These are phyloP conservation scores for Sericinus montela DNA, from an alignment of 2,888 invertebrate genomes.

Conservation along the genomic window DNA sequence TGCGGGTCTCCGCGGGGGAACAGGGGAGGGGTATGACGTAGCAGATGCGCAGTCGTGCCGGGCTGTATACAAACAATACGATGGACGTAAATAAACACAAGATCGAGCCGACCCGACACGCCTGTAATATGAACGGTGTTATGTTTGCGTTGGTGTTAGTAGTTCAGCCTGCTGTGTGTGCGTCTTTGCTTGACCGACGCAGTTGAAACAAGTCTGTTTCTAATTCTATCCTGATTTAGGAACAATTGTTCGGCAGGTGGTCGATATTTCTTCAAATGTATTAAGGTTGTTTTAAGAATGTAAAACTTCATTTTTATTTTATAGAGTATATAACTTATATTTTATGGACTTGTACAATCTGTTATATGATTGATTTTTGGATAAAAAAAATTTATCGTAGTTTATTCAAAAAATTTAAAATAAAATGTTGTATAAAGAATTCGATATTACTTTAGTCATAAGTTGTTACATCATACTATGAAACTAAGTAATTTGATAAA, in stretches of 20 bases:
- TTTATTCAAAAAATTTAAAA: no score
- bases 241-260: constrained; percentile 20
- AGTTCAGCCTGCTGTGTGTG: constrained; percentile 41
- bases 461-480: no score
- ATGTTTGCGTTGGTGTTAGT: constrained; percentile 67
- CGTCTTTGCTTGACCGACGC: constrained; percentile 30
- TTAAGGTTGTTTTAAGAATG: no score
- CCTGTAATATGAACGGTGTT: constrained; percentile 58
- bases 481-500: no score
- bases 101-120: constrained; percentile 54
- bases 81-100: constrained; percentile 79
- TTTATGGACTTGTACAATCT: no score
- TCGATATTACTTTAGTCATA: no score
- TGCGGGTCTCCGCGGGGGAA: constrained; percentile 59
- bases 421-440: no score
- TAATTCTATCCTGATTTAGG: constrained; percentile 14
- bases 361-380: no score
- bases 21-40: constrained; percentile 63
- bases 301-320: no score
- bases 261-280: constrained; percentile 18
- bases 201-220: constrained; percentile 21
- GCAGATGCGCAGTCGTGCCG: constrained; percentile 77
- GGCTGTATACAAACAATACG: constrained; percentile 79
- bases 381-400: no score
- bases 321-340: no score